Conservation (phyloP, 2,113 vertebrate species). For the Notarius lentiginosus region DNA sequence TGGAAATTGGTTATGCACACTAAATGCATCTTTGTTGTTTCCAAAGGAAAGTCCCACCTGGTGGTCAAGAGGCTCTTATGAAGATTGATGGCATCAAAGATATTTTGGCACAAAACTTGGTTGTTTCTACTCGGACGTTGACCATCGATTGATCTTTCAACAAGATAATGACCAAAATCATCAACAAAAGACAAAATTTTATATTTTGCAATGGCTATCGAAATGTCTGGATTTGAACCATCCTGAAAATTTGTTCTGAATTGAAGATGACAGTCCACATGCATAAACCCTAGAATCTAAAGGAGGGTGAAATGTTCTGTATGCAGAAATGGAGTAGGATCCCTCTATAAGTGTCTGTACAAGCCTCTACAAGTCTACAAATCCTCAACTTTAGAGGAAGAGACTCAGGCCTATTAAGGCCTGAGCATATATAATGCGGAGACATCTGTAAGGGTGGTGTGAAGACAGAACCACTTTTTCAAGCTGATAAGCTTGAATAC, state of each 20-base stretch:
- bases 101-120: neutral
- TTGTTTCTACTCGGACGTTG: neutral
- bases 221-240: neutral
- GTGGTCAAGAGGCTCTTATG: neutral
- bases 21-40: neutral
- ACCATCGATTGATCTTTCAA: neutral
- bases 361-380: neutral
- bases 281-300: neutral
- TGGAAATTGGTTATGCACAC: neutral
- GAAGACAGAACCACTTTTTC: neutral
- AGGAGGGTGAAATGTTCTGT: neutral
- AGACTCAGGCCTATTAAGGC: neutral
- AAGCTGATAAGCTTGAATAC: neutral
- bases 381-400: neutral
- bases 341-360: neutral
- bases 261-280: neutral
- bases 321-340: neutral
- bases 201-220: neutral
- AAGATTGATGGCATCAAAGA: constrained; percentile 6
- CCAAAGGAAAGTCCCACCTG: neutral
- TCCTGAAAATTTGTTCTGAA: neutral
- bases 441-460: neutral
- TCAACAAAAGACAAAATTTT: neutral
- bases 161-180: neutral
- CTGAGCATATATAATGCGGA: neutral